Conservation (phyloP, 2,113 vertebrate species). For the Phycodurus eques region DNA sequence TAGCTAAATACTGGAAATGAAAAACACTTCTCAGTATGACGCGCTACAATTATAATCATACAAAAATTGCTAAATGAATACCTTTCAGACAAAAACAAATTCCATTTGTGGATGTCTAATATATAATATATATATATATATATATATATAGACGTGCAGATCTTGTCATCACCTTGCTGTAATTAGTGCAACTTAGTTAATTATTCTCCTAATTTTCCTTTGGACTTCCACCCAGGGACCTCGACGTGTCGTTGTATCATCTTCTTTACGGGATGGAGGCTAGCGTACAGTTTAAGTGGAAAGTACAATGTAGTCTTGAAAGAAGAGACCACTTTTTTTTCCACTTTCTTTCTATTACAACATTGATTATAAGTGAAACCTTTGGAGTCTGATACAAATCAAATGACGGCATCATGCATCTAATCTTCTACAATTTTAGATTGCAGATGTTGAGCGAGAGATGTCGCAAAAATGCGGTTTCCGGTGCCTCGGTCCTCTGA, state of each 20-base stretch:
- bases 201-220: neutral
- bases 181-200: neutral
- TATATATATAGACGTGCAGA: too few relatives aligned
- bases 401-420: neutral
- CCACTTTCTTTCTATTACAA: too few relatives aligned
- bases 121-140: too few relatives aligned
- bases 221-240: neutral
- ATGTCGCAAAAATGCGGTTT: slow-evolving; percentile 16
- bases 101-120: too few relatives aligned
- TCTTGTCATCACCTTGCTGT: neutral
- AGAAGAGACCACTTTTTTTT: too few relatives aligned
- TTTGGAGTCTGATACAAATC: neutral
- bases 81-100: neutral
- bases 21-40: neutral
- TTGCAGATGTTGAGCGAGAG: slow-evolving; percentile 1
- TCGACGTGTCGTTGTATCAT: too few relatives aligned
- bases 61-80: neutral
- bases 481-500: slow-evolving; percentile 53
- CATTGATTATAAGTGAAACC: neutral
- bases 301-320: too few relatives aligned
- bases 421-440: neutral
- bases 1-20: too few relatives aligned
- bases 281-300: too few relatives aligned
- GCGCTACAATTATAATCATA: neutral
- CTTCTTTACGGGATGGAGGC: too few relatives aligned